These are phyloP conservation scores for Piprites chloris DNA, from an alignment of 2,113 vertebrate genomes.

Conservation along the genomic window DNA sequence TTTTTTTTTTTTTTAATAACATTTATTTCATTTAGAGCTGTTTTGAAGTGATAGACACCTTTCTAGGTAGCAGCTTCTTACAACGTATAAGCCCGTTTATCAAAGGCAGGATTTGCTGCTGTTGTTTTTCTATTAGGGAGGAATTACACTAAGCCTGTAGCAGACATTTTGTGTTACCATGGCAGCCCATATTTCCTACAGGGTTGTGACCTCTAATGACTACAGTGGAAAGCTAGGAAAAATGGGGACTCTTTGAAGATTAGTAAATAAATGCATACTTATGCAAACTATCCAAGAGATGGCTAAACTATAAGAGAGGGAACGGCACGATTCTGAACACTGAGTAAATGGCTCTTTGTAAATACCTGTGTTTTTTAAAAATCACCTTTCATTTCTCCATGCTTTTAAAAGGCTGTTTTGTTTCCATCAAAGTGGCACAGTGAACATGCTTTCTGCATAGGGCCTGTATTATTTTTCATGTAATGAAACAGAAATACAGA, in stretches of 20 bases:
- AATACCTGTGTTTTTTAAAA: conserved; percentile 62
- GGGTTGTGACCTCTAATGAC: conserved; percentile 97
- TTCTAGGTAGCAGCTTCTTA: conserved; percentile 87
- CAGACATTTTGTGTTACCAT: conserved; percentile 98
- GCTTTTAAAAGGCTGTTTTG: conserved; percentile 60
- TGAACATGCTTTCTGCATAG: conserved; percentile 31
- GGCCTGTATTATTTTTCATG: conserved; percentile 45
- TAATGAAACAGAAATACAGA: conserved; percentile 50
- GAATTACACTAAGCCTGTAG: conserved; percentile 96
- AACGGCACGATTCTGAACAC: conserved; percentile 23
- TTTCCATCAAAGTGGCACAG: conserved; percentile 54
- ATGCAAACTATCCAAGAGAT: conserved; percentile 82
- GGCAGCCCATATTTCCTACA: conserved; percentile 97
- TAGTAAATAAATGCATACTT: conserved; percentile 91
- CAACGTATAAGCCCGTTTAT: conserved; percentile 88
- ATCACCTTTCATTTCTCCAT: conserved; percentile 64
- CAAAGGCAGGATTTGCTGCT: conserved; percentile 95
- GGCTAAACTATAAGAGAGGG: conserved; percentile 47
- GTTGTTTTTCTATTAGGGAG: conserved; percentile 98
- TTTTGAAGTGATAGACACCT: conserved; percentile 64
- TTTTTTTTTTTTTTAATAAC: background rate
- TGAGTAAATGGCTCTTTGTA: conserved; percentile 53
- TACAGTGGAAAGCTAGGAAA: conserved; percentile 94
- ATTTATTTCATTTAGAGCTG: conserved; percentile 57
- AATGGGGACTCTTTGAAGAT: conserved; percentile 92